Evolutionary conservation across 2,797 vertebrate genomes (phyloP), one percentile per base, ranked within the genome.

Genomic region (Lophius americanus): DNA sequence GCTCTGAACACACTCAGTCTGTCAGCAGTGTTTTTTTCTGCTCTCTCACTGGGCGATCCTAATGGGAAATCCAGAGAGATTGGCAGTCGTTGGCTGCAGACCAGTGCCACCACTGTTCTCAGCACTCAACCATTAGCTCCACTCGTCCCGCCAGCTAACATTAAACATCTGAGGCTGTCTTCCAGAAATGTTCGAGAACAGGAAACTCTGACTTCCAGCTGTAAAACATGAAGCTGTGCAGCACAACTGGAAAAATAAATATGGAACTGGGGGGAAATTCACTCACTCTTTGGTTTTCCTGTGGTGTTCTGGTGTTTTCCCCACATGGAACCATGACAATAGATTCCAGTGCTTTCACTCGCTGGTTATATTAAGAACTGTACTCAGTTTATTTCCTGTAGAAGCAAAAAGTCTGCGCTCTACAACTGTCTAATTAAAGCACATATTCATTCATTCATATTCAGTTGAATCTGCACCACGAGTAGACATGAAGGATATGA

Each of bases 41-140:
- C 51, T 14, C 58, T 78, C 87, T 70, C 33, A 3, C 62, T 81
- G 84, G 81, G 83, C 65, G 88, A 86, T 86, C 86, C 63, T 87
- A 80, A 91, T 85, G 85, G 68, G 80, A 79, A 86, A 85, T 76
- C 84, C 90, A 91, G 88, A 74, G 71, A 75, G 62, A 68, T 75
- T 81, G 85, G 81, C 76, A 84, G 81, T 6, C 56, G 51, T 37
- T 81, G 86, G 80, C 78, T 44, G 64, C 37, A 8, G 62, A 59
- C 67, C 80, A 70, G 76, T 69, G 70, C 73, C 70, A 73, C 67
- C 66, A 3, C 50, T 55, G 65, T 51, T 78, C 67, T 73, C 72
- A 68, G 37, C 65, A 32, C 67, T 65, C 70, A 52, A 62, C 63
- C 55, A 38, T 70, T 55, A 61, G 53, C 39, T 49, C 47, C 4